Evolutionary conservation across 2,888 invertebrate species (phyloP), one percentile per base, ranked within the genome.

Genomic region (Perizoma flavofasciatum): DNA sequence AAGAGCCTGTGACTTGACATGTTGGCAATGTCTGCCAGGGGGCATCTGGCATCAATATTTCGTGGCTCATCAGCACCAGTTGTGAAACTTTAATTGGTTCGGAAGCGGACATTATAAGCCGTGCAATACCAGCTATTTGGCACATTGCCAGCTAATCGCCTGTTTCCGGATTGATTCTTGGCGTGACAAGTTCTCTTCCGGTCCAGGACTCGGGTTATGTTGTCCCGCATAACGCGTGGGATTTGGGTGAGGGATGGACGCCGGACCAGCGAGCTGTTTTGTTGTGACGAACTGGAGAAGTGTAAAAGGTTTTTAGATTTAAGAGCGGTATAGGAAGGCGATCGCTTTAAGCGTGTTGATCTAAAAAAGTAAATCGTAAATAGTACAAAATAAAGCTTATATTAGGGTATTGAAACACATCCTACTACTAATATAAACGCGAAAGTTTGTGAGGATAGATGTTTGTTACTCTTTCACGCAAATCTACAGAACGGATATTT

Each of bases 121-220:
- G 37, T 61, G 65, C 55, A 61, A 61, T 60, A 64, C 63, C 59
- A 59, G 60, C 65, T 61, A 67, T 67, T 69, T 69, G 68, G 68
- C 63, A 32, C 34, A n/a, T 11, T 41, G 67, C 67, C 68, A 69
- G 67, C 65, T 66, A 65, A 68, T 68, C 66, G 66, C 48, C 58
- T 49, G 63, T 61, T 66, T 62, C 63, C 65, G 59, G 67, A 74
- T 70, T 62, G 62, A 71, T 69, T 63, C 72, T 66, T 70, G 65
- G 67, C 60, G 58, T 61, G 74, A 71, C 73, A 69, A 71, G 69
- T 77, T 71, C 67, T 65, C 71, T 74, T 74, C 68, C 71, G 65
- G 71, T 57, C 41, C 54, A 46, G 33, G 11, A 6, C 46, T 55
- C 22, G 52, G 44, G 58, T 52, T 53, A 53, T 52, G 48, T 34